phyloP scores from a whole-genome alignment of 2,888 invertebrate genomes.

The Agriopis marginaria region DNA sequence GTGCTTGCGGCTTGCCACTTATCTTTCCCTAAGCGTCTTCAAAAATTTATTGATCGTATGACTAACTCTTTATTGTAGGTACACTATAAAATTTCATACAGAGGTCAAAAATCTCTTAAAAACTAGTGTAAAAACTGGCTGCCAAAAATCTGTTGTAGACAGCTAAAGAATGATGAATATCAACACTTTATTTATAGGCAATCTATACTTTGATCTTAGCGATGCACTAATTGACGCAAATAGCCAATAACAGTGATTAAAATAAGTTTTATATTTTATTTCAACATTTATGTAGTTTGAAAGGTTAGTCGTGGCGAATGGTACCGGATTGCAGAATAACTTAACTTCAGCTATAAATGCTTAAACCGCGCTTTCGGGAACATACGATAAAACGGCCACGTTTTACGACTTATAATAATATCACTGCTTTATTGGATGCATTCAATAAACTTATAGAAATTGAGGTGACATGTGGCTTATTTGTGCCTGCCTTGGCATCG shows the following conservation, averaged over 20 bases:
- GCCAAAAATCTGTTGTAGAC: too few species aligned
- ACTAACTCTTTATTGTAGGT: too few species aligned
- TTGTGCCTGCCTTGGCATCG: slow-evolving; percentile 13
- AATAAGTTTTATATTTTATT: slow-evolving; percentile 39
- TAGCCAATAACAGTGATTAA: slow-evolving; percentile 27
- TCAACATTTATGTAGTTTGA: slow-evolving; percentile 46
- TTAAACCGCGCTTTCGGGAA: slow-evolving; percentile 51
- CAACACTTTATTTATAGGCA: too few species aligned
- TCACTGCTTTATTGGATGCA: slow-evolving; percentile 17
- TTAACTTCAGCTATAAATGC: slow-evolving; percentile 57
- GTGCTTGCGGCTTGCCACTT: too few species aligned
- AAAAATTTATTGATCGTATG: too few species aligned
- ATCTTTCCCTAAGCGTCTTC: too few species aligned
- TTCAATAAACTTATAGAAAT: not conserved
- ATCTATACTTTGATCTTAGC: not conserved
- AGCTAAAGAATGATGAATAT: too few species aligned
- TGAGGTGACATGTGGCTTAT: slow-evolving; percentile 7
- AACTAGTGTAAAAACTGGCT: too few species aligned
- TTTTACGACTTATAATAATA: slow-evolving; percentile 11
- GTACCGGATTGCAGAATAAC: slow-evolving; percentile 56
- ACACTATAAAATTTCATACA: too few species aligned
- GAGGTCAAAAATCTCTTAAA: too few species aligned
- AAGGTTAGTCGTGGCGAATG: slow-evolving; percentile 47
- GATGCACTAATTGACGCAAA: slow-evolving; percentile 20
- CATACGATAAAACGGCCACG: not conserved